A percentile compares a stretch with the other conserved stretches of the same genome.
Conservation (phyloP, 2,113 vertebrate species). For the Rhombomys opimus region DNA sequence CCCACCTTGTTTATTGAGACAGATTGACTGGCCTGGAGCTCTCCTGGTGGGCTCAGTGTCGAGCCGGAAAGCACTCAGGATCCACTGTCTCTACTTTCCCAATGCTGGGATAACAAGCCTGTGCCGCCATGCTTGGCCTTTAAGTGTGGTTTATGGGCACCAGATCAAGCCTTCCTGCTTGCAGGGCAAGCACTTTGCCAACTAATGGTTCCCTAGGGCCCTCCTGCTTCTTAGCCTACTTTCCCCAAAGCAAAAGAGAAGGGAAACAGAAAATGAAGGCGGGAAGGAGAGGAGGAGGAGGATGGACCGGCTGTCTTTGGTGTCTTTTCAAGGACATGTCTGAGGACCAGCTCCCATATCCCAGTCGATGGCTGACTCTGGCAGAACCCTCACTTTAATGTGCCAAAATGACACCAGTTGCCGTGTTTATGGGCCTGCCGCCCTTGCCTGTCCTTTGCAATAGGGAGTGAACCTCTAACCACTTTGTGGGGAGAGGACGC, state of each 20-base stretch:
- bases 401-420: rapidly evolving
- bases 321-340: neutral
- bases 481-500: neutral
- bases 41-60: neutral
- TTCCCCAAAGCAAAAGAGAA: neutral
- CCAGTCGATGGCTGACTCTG: neutral
- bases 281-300: neutral
- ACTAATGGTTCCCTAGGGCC: no score
- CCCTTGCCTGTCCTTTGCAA: neutral
- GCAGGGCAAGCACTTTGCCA: no score
- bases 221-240: neutral
- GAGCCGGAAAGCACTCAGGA: neutral
- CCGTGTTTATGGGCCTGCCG: neutral
- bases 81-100: neutral
- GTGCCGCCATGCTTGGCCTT: neutral
- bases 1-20: neutral
- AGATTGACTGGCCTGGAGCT: neutral
- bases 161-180: neutral
- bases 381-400: neutral
- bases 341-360: rapidly evolving
- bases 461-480: neutral
- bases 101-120: neutral
- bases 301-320: neutral
- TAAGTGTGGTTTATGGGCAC: neutral
- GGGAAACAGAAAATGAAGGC: neutral